Percentiles rank a stretch among this genome's conserved stretches.
Evolutionary conservation across 2,797 vertebrate genomes (phyloP).

Genomic region (Sebastes steindachneri): DNA sequence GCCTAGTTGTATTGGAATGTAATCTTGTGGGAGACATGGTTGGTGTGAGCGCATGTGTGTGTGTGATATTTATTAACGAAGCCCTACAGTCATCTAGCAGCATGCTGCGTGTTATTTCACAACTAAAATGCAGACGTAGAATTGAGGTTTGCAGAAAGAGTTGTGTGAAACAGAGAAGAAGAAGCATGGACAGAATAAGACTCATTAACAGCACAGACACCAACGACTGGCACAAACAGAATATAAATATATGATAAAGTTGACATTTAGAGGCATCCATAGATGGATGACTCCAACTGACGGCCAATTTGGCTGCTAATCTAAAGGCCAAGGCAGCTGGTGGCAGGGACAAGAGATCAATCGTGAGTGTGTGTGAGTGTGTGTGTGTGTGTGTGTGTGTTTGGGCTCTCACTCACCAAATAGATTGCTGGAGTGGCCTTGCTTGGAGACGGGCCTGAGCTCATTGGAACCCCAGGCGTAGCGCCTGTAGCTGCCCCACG

Average conservation of each 20-base stretch:
- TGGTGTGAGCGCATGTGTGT: background rate
- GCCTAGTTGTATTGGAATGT: too few species aligned
- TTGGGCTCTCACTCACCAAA: slow-evolving; percentile 90
- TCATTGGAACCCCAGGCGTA: slow-evolving; percentile 98
- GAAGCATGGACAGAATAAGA: background rate
- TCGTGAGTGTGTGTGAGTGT: slow-evolving; percentile 23
- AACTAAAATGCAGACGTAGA: background rate
- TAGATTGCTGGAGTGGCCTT: slow-evolving; percentile 98
- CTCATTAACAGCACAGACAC: slow-evolving; percentile 31
- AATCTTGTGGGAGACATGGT: too few species aligned
- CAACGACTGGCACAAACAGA: slow-evolving; percentile 40
- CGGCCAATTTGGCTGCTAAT: slow-evolving; percentile 70
- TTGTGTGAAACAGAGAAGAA: background rate
- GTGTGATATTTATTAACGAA: background rate
- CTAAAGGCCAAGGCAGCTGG: slow-evolving; percentile 68
- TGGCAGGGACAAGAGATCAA: slow-evolving; percentile 60
- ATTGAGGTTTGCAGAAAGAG: background rate
- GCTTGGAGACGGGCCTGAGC: slow-evolving; percentile 94
- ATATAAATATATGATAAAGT: slow-evolving; percentile 73
- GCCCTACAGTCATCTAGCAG: background rate
- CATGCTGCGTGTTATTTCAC: background rate
- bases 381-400: slow-evolving; percentile 20
- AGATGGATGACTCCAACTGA: slow-evolving; percentile 62
- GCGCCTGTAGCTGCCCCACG: slow-evolving; percentile 96
- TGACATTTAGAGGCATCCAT: slow-evolving; percentile 67